A percentile compares a stretch with the other conserved stretches of the same genome.
These are phyloP conservation scores for Ectropis grisescens DNA, from an alignment of 1,140 invertebrate genomes.

Conservation along the genomic window DNA sequence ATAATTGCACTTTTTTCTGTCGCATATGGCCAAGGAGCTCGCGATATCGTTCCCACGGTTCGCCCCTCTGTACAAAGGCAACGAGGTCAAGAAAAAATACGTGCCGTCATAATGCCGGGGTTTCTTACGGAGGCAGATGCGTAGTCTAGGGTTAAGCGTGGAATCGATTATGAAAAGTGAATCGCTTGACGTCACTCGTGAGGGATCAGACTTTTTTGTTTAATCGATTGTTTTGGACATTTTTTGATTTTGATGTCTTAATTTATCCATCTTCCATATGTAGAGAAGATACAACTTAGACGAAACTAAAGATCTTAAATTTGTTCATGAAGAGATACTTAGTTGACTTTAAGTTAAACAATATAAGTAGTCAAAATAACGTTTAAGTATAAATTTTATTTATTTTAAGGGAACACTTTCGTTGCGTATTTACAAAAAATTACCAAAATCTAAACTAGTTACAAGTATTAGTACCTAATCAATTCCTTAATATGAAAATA, in stretches of 20 bases:
- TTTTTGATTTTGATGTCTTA: slow-evolving; percentile 1
- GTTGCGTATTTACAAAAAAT: too few relatives aligned
- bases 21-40: slow-evolving; percentile 66
- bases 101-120: slow-evolving; percentile 55
- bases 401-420: too few relatives aligned
- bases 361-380: too few relatives aligned
- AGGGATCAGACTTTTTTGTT: slow-evolving; percentile 8
- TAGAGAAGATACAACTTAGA: too few relatives aligned
- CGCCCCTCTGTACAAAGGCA: slow-evolving; percentile 55
- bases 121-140: slow-evolving; percentile 57
- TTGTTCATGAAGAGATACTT: too few relatives aligned
- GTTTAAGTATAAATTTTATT: too few relatives aligned
- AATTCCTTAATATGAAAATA: too few relatives aligned
- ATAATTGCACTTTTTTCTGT: slow-evolving; percentile 70
- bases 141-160: slow-evolving; percentile 52
- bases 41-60: slow-evolving; percentile 64
- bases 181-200: slow-evolving; percentile 37
- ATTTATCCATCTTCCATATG: too few relatives aligned
- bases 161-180: slow-evolving; percentile 41
- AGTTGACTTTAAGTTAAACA: too few relatives aligned
- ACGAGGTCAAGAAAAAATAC: slow-evolving; percentile 66
- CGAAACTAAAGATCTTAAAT: too few relatives aligned
- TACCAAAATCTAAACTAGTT: too few relatives aligned
- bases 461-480: too few relatives aligned
- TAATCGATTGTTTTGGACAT: slow-evolving; percentile 4